Percentiles rank a stretch among this genome's conserved stretches.
Evolutionary conservation across 2,113 vertebrate genomes (phyloP).

Genomic region (Pelmatolapia mariae): DNA sequence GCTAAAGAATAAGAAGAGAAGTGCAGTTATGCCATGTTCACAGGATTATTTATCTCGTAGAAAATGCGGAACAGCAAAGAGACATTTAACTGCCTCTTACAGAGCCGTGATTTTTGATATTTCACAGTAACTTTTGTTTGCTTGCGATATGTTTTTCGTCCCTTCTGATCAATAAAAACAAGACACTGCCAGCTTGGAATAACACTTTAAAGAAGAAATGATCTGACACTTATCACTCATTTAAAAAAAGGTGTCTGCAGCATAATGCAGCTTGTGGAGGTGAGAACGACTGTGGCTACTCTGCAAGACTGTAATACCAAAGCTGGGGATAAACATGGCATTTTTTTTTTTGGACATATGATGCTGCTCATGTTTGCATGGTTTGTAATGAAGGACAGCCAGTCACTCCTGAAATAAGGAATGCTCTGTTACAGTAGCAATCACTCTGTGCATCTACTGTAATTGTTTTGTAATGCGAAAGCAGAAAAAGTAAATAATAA

Average conservation of each 20-base stretch:
- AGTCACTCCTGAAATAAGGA: background rate
- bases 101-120: background rate
- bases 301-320: background rate
- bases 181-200: background rate
- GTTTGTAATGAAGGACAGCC: background rate
- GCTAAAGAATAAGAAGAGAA: background rate
- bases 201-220: background rate
- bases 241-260: background rate
- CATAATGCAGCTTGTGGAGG: background rate
- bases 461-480: background rate
- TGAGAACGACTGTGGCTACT: background rate
- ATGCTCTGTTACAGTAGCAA: background rate
- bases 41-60: background rate
- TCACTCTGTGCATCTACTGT: background rate
- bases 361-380: background rate
- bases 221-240: background rate
- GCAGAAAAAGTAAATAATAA: background rate
- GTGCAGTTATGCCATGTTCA: background rate
- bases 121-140: background rate
- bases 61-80: background rate
- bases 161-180: background rate
- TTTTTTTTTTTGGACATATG: background rate
- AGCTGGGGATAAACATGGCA: background rate
- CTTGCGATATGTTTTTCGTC: fast-evolving
- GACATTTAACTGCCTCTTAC: background rate